These are phyloP conservation scores for Psophia crepitans DNA, from an alignment of 2,113 vertebrate genomes.

Conservation along the genomic window DNA sequence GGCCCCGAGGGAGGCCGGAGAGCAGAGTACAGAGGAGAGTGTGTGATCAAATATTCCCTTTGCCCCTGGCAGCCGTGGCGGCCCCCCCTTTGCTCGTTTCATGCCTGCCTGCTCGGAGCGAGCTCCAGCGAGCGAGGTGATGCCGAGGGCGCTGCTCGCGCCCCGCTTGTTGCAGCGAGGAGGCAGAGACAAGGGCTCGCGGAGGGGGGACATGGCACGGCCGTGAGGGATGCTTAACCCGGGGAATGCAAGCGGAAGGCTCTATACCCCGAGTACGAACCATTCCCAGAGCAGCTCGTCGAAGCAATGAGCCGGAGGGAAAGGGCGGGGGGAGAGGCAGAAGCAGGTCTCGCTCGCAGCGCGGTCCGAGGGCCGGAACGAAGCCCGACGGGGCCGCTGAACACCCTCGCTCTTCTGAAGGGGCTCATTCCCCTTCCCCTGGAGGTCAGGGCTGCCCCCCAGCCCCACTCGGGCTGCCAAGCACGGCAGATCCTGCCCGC, in stretches of 20 bases:
- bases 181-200: neutral
- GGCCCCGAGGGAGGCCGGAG: neutral
- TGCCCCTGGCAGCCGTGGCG: neutral
- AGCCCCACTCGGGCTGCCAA: neutral
- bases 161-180: neutral
- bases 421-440: neutral
- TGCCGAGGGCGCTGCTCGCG: rapidly evolving
- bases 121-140: rapidly evolving
- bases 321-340: neutral
- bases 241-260: neutral
- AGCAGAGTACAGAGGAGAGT: neutral
- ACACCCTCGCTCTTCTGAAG: neutral
- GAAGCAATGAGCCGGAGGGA: neutral
- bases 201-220: too few species aligned
- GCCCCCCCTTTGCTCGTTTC: neutral
- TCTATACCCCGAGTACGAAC: rapidly evolving
- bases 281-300: neutral
- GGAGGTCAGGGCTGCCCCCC: neutral
- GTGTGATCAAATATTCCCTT: constrained; percentile 76
- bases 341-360: neutral
- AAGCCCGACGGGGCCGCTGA: neutral
- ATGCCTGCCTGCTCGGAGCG: neutral
- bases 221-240: neutral
- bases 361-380: neutral
- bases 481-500: rapidly evolving